Percentiles rank a stretch among this genome's conserved stretches.
phyloP scores from a whole-genome alignment of 2,888 invertebrate species.

The Calameuta pallipes region DNA sequence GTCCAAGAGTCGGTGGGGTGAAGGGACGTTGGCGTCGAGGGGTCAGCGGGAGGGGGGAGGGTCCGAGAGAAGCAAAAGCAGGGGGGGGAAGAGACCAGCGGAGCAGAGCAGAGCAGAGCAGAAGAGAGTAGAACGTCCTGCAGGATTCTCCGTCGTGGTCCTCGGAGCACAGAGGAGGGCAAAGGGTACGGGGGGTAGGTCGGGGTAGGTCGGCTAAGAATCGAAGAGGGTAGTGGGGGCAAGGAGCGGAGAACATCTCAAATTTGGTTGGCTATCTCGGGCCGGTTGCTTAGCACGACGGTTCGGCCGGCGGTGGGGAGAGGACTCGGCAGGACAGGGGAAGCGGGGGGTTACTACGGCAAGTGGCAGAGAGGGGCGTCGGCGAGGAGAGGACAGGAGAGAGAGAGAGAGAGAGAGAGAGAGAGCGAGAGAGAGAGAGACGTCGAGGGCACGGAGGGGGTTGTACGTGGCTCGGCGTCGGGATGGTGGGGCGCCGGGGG shows the following conservation, averaged over 20 bases:
- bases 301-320: slow-evolving; percentile 7
- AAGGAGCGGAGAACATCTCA: slow-evolving; percentile 53
- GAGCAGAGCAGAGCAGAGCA: not conserved
- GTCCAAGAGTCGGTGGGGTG: not conserved
- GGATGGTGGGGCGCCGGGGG: slow-evolving; percentile 16
- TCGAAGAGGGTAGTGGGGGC: slow-evolving; percentile 29
- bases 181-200: slow-evolving; percentile 29
- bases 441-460: slow-evolving; percentile 24
- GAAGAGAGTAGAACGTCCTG: slow-evolving; percentile 29
- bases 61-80: not conserved
- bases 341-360: slow-evolving; percentile 24
- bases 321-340: slow-evolving; percentile 19
- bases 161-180: slow-evolving; percentile 16
- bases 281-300: slow-evolving; percentile 27
- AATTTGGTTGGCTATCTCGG: slow-evolving; percentile 64
- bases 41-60: not conserved
- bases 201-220: slow-evolving; percentile 37
- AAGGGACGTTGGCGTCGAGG: not conserved
- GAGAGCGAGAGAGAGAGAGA: not conserved
- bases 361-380: slow-evolving; percentile 24
- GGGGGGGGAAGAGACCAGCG: not conserved
- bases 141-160: slow-evolving; percentile 32
- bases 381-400: slow-evolving; percentile 18
- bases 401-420: slow-evolving; percentile 16
- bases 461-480: slow-evolving; percentile 23